Percentiles rank a stretch among this genome's conserved stretches.
Evolutionary conservation across 2,113 vertebrate genomes (phyloP).

Genomic region (Daphoenositta chrysoptera): DNA sequence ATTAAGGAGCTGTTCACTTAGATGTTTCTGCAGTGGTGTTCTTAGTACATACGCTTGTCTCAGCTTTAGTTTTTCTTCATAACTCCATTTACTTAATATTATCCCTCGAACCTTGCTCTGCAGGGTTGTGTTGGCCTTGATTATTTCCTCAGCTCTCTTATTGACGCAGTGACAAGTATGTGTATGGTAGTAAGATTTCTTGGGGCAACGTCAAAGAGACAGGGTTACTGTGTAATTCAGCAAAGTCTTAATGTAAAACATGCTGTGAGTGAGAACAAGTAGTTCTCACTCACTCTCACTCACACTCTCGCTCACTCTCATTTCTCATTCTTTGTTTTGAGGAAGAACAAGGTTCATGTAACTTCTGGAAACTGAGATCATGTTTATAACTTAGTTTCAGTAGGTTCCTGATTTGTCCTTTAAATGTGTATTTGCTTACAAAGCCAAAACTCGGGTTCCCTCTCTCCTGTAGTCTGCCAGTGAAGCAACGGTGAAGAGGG

Average conservation of each 20-base stretch:
- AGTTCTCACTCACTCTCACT: too few relatives aligned
- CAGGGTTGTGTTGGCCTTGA: neutral
- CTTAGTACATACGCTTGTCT: accelerated
- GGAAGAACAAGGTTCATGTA: neutral
- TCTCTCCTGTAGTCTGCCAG: slow-evolving; percentile 73
- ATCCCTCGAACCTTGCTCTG: neutral
- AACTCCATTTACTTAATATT: neutral
- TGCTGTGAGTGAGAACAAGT: neutral
- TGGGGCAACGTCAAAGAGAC: neutral
- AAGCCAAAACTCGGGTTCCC: neutral
- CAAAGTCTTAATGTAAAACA: neutral
- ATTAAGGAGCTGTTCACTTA: neutral
- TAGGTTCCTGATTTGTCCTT: neutral
- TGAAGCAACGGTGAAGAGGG: slow-evolving; percentile 82
- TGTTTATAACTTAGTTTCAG: neutral
- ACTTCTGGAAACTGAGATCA: neutral
- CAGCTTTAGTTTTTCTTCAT: neutral
- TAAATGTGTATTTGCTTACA: neutral
- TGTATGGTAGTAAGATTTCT: neutral
- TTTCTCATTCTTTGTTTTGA: neutral
- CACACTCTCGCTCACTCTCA: too few relatives aligned
- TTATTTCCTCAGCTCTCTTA: neutral
- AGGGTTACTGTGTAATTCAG: neutral
- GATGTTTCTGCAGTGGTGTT: neutral
- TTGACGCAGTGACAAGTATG: neutral